Base-by-base conservation (phyloP, 2,888 invertebrate species). In the Leptopilina myrica region DNA sequence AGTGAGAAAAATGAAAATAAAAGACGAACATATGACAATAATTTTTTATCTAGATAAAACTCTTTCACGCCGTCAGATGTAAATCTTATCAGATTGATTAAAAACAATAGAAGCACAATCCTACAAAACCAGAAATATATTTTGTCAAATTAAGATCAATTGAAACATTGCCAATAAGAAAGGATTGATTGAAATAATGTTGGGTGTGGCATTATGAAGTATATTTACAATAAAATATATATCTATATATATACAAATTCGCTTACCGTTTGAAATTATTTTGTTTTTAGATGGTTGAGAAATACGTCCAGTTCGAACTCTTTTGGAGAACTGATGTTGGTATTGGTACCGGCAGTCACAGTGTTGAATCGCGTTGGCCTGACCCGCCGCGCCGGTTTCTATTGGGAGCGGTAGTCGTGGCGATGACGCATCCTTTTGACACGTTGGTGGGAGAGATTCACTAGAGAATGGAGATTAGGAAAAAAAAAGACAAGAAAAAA, bases 51-150 rank as follows among this genome's bases (percentile, higher is more conserved):
- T 49, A 49, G 9, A 49, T 49, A 11, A 46, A 46, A 46, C 33
- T 33, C 3, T 33, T 33, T 8, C 7, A 46, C 7, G 1, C 7
- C 5, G 20, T 26, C 6, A 53, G 53, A 53, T 9, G 49, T 56
- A 0, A 53, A 69, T 53, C 64, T 64, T 64, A 3, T 33, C 33
- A 33, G 33, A 33, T 33, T 33, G 33, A 33, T 33, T 33, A 33
- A 33, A 33, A 33, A 33, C 6, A 12, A n/a, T 2, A 33, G 33
- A 20, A 8, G 26, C 33, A 62, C 20, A 33, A 33, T 4, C 14
- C 73, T 26, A 33, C 33, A 73, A 73, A 43, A 73, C 33, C 56
- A 73, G 56, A 73, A 73, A 73, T 73, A 69, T 69, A 56, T 53
- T 53, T 53, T 33, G 33, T 73, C 33, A n/a, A 73, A 73, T 49